Percentiles rank a stretch among this genome's conserved stretches.
phyloP scores from a whole-genome alignment of 2,888 invertebrate genomes.

The Eupeodes luniger region DNA sequence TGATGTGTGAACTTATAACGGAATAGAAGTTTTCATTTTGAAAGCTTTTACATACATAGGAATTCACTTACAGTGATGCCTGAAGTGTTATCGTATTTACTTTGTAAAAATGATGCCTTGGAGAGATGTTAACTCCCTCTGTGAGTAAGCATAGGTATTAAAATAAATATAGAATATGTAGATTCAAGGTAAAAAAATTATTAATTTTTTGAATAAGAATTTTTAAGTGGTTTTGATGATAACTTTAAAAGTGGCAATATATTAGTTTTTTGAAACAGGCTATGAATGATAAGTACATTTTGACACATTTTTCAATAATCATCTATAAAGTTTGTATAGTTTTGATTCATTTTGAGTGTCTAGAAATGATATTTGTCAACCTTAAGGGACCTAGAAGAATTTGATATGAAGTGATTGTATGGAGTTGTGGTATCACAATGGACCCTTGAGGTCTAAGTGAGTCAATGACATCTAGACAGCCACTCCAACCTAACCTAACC shows the following conservation, averaged over 20 bases:
- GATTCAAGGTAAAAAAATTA: not conserved
- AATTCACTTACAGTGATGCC: too few relatives aligned
- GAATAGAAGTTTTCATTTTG: not conserved
- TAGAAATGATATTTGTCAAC: too few relatives aligned
- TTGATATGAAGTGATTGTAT: too few relatives aligned
- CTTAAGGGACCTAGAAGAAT: too few relatives aligned
- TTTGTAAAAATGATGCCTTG: not conserved
- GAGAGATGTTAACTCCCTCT: not conserved
- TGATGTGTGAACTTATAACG: not conserved
- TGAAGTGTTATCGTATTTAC: not conserved
- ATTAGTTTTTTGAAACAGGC: not conserved
- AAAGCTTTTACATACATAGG: not conserved
- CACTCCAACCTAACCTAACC: too few relatives aligned
- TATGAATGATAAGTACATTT: not conserved
- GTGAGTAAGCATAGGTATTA: not conserved
- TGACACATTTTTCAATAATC: too few relatives aligned
- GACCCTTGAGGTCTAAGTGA: too few relatives aligned
- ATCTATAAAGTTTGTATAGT: too few relatives aligned
- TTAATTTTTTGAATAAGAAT: not conserved
- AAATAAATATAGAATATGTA: not conserved
- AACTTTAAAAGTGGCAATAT: not conserved
- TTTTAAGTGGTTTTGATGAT: not conserved
- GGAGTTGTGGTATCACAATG: too few relatives aligned
- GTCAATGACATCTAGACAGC: too few relatives aligned
- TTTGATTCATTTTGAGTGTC: too few relatives aligned